Conservation (phyloP, 2,888 invertebrate species). For the Apamea crenata region DNA sequence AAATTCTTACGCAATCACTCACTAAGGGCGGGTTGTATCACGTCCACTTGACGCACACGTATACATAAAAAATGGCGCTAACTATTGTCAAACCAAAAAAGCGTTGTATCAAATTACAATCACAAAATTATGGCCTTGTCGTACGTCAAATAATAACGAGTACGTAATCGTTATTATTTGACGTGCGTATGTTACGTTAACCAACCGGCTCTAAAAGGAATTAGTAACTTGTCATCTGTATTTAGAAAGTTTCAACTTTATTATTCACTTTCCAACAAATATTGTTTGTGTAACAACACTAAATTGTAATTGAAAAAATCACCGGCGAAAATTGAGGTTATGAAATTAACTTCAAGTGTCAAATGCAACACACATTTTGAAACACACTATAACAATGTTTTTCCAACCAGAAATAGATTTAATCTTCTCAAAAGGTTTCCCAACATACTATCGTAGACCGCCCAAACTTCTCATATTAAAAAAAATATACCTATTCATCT, state of each 20-base stretch:
- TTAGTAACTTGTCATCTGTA: not conserved
- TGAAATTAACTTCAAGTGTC: too few species aligned
- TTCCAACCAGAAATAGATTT: not conserved
- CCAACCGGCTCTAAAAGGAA: not conserved
- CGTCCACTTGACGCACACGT: too few species aligned
- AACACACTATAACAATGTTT: not conserved
- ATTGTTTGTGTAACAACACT: not conserved
- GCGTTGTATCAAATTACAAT: too few species aligned
- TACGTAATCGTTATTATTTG: too few species aligned
- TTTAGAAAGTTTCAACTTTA: not conserved
- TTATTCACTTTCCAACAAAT: not conserved
- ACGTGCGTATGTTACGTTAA: too few species aligned
- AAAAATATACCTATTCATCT: slow-evolving; percentile 54
- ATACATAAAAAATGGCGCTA: too few species aligned
- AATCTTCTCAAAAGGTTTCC: not conserved
- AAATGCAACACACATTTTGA: not conserved
- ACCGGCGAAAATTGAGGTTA: too few species aligned
- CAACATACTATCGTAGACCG: slow-evolving; percentile 5
- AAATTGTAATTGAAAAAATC: not conserved
- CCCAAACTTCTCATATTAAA: slow-evolving; percentile 40
- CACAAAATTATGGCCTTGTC: too few species aligned
- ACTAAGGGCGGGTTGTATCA: not conserved
- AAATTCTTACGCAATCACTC: not conserved
- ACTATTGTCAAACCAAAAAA: too few species aligned
- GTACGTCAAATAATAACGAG: too few species aligned